Percentiles rank a stretch among this genome's conserved stretches.
phyloP scores from a whole-genome alignment of 2,797 vertebrate genomes.

The Rhyacichthys aspro region DNA sequence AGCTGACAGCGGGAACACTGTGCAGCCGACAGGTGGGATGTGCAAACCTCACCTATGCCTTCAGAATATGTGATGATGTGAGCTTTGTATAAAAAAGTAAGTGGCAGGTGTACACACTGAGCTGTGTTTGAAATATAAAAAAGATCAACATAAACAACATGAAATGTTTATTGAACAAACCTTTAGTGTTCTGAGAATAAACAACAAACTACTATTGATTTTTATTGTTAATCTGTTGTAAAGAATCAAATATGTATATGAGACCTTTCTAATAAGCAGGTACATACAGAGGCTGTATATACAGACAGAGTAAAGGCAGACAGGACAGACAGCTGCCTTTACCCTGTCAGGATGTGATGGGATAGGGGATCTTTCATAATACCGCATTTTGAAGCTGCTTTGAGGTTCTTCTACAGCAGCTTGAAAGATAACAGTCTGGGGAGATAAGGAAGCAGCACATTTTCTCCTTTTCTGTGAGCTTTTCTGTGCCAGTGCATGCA shows the following conservation, averaged over 20 bases:
- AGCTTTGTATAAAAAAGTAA: conserved; percentile 6
- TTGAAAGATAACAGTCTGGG: conserved; percentile 8
- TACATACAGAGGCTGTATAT: not conserved
- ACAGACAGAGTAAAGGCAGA: too few species aligned
- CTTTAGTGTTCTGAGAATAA: too few species aligned
- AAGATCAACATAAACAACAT: not conserved
- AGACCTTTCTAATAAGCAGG: not conserved
- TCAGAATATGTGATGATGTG: conserved; percentile 16
- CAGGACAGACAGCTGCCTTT: conserved; percentile 1
- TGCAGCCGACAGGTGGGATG: conserved; percentile 24
- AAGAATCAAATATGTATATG: not conserved
- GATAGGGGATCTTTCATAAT: conserved; percentile 3
- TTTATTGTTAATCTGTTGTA: too few species aligned
- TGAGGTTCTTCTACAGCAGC: conserved; percentile 13
- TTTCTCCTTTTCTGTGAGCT: not conserved
- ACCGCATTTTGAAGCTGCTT: conserved; percentile 5
- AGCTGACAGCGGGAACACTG: conserved; percentile 29
- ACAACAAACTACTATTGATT: too few species aligned
- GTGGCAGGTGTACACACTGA: not conserved
- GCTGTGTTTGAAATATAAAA: not conserved
- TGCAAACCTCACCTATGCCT: conserved; percentile 9
- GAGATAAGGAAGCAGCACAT: conserved; percentile 4
- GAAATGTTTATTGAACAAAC: not conserved
- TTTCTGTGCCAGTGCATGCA: conserved; percentile 3
- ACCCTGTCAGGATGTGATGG: conserved; percentile 1